These are phyloP conservation scores for Drosophila nr. fundita DNA, from an alignment of 2,888 invertebrate genomes.

Conservation along the genomic window DNA sequence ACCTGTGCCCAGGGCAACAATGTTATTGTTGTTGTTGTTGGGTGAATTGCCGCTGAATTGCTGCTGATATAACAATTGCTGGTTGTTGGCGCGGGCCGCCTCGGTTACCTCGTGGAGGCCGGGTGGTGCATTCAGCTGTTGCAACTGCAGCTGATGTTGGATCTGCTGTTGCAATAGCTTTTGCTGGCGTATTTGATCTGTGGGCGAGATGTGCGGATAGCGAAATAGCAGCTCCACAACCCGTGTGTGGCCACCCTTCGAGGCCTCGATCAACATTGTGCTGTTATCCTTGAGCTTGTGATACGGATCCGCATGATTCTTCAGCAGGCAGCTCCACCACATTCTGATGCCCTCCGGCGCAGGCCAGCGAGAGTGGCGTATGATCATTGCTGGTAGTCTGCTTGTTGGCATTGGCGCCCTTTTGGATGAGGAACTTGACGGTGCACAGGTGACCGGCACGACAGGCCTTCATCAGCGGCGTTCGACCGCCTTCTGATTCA, in stretches of 20 bases:
- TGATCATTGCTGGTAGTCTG: conserved; percentile 98
- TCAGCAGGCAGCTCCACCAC: conserved; percentile 96
- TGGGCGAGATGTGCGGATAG: conserved; percentile 93
- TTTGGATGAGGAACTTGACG: conserved; percentile 96
- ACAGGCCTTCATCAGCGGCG: conserved; percentile 99
- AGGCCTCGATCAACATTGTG: conserved; percentile 99
- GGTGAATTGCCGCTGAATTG: conserved; percentile 74
- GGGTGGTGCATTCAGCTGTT: conserved; percentile 84
- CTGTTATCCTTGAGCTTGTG: conserved; percentile 99
- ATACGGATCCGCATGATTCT: conserved; percentile 96
- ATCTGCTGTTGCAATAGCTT: conserved; percentile 85
- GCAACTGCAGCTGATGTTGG: conserved; percentile 85
- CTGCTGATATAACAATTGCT: conserved; percentile 85
- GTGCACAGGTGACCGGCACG: conserved; percentile 98
- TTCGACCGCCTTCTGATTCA: conserved; percentile 98
- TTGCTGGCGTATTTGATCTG: conserved; percentile 85
- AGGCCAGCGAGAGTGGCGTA: conserved; percentile 97
- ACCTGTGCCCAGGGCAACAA: conserved; percentile 69
- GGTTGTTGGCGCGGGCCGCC: conserved; percentile 86
- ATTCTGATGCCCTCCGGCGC: conserved; percentile 97
- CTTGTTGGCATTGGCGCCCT: conserved; percentile 93
- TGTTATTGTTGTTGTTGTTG: conserved; percentile 45
- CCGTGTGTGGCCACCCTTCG: conserved; percentile 98
- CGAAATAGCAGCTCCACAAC: conserved; percentile 98
- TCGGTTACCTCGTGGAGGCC: conserved; percentile 88